Evolutionary conservation across 2,888 invertebrate genomes (phyloP), one percentile per base, ranked within the genome.

Genomic region (Agelastica alni): DNA sequence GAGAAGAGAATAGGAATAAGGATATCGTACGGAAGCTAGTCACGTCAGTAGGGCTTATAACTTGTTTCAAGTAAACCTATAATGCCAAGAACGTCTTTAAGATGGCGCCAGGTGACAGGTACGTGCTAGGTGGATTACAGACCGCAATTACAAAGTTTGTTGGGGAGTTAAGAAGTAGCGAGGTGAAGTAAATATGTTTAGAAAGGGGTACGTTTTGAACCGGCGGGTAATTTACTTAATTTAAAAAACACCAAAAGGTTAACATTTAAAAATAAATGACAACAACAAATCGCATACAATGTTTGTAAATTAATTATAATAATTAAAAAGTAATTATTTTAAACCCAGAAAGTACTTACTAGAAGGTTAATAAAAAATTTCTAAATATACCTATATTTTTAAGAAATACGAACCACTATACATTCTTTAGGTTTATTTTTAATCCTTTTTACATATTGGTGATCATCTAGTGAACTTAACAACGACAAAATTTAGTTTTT

Each of bases 61-160:
- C 70, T 73, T 74, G 74, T 74, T 73, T 74, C 72, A 72, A 72
- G 71, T 71, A 73, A 70, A 71, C 67, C 71, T 68, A 67, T 73
- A 73, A 72, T 70, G 64, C 67, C 61, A 59, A 63, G 31, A 45
- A 37, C 68, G 66, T 63, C 60, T 62, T 61, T 69, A 63, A 55
- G 70, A 67, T 70, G 71, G 66, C 61, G 61, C 66, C 70, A 72
- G 71, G 71, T 73, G 73, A 72, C 72, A 70, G 70, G 63, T 72
- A 73, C 73, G 72, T 72, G 74, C 68, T 30, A 30, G 32, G 28
- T 28, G 44, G 51, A 67, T 69, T 65, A 63, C 60, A 59, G 53
- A 58, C 61, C 66, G 58, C 67, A 68, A 70, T 69, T 68, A 69
- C 61, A 58, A 69, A 68, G 66, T 69, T 65, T 59, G 36, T 46